A percentile compares a stretch with the other conserved stretches of the same genome.
Conservation (phyloP, 2,797 vertebrate genomes). For the Euphonia xanthogaster region DNA sequence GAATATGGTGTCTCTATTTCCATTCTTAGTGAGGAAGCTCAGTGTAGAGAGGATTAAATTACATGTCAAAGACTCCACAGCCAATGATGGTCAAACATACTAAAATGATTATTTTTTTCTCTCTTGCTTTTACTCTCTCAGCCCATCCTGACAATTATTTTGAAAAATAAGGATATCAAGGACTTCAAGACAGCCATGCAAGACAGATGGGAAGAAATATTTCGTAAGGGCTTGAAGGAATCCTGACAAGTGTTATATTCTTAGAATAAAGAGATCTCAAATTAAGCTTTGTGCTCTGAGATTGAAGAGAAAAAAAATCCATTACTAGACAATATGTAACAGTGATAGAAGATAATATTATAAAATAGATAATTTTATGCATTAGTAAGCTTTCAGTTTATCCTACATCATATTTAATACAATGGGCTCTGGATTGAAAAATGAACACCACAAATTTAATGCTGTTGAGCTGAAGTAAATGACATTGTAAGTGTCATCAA, state of each 20-base stretch:
- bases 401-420: not conserved
- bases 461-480: not conserved
- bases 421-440: not conserved
- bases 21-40: not conserved
- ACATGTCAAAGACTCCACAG: not conserved
- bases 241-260: not conserved
- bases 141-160: not conserved
- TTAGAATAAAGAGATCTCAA: not conserved
- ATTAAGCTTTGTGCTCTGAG: not conserved
- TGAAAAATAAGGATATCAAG: not conserved
- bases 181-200: not conserved
- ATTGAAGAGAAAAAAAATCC: not conserved
- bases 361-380: not conserved
- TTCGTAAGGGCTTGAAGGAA: not conserved
- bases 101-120: not conserved
- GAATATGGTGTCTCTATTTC: not conserved
- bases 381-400: not conserved
- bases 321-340: not conserved
- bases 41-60: not conserved
- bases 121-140: not conserved
- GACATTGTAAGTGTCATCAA: not conserved
- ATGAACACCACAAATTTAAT: not conserved
- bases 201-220: not conserved
- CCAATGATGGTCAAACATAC: not conserved
- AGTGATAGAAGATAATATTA: not conserved